Evolutionary conservation across 2,113 vertebrate genomes (phyloP).

Genomic region (Capra hircus): DNA sequence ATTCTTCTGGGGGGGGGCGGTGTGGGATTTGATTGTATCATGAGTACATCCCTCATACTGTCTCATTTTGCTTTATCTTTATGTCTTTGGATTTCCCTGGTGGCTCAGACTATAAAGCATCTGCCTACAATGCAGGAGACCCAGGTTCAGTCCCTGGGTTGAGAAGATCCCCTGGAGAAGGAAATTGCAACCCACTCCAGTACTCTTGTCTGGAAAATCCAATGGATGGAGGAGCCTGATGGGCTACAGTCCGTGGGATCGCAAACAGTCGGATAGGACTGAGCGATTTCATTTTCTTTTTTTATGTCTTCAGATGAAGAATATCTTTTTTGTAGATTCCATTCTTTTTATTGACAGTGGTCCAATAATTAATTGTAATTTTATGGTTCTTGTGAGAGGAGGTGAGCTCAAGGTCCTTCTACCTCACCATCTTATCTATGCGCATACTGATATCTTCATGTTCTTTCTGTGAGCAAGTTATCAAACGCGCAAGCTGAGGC

Average conservation of each 20-base stretch:
- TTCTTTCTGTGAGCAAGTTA: neutral
- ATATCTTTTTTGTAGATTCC: neutral
- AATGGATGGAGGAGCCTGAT: neutral
- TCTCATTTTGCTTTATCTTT: neutral
- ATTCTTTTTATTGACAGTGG: neutral
- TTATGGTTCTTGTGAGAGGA: neutral
- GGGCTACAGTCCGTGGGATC: neutral
- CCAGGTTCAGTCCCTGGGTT: fast-evolving
- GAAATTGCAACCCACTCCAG: neutral
- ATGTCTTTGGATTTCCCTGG: neutral
- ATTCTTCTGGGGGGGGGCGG: neutral
- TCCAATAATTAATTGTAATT: neutral
- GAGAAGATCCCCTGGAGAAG: neutral
- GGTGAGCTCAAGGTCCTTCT: neutral
- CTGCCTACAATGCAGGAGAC: neutral
- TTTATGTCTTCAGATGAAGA: neutral
- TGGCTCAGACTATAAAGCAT: neutral
- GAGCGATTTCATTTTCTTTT: neutral
- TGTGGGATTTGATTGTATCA: neutral
- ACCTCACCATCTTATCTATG: neutral
- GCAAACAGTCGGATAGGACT: neutral
- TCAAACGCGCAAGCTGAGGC: neutral
- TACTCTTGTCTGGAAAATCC: neutral
- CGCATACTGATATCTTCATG: neutral
- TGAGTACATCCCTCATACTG: neutral